Evolutionary conservation across 1,140 invertebrate genomes (phyloP), one percentile per base, ranked within the genome.

Genomic region (Akabosia matsudoensis): DNA sequence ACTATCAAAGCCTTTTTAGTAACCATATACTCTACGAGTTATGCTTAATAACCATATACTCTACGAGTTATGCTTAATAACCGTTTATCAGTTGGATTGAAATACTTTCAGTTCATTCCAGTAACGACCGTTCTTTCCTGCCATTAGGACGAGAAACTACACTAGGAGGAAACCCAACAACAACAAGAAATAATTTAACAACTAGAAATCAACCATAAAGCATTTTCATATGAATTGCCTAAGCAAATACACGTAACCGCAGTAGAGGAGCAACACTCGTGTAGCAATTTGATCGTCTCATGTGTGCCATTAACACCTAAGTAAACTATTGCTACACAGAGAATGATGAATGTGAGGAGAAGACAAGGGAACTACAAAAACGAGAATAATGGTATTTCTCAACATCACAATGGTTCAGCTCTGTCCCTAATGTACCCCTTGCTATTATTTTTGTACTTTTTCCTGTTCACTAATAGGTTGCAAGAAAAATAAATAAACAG

Each of bases 241-340:
- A 67, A 67, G 31, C 31, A 67, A 67, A 67, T 31, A 61, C 13
- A 61, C 7, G 13, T n/a, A 61, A 61, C 54, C 24, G 54, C 54
- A 61, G n/a, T n/a, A n/a, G n/a, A n/a, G n/a, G n/a, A n/a, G 54
- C 54, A 61, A 61, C 14, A 61, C 54, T 61, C 24, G 14, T 61
- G 13, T 61, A 14, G 37, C 54, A 4, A 14, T 14, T 61, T 61
- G 24, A 14, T 24, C 54, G 54, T 61, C 61, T 67, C 61, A 4
- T 30, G 54, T 67, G 24, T 67, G n/a, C 61, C 28, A 67, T 67
- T 67, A 67, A 67, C 61, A 67, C 61, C 61, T 67, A 67, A 67
- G 61, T 67, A 67, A 67, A 67, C 61, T 30, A 67, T 67, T 67
- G 28, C 54, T 14, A 61, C 26, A 24, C 13, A 67, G 61, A 67